A percentile compares a stretch with the other conserved stretches of the same genome.
Evolutionary conservation across 2,888 invertebrate species (phyloP).

Genomic region (Bombyx huttoni): DNA sequence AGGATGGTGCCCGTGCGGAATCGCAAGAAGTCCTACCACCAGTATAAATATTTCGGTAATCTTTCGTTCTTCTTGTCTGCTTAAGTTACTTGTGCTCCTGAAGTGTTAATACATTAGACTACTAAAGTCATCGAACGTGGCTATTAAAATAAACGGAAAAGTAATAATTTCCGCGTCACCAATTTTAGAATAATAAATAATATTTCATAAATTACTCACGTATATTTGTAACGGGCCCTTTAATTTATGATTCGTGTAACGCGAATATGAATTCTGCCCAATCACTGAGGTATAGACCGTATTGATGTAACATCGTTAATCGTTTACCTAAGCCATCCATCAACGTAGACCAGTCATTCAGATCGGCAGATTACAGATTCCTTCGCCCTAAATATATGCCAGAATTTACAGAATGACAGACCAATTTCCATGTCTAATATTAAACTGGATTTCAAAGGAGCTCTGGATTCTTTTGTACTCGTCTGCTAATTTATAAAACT

Average conservation of each 20-base stretch:
- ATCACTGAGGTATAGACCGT: slow-evolving; percentile 41
- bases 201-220: background rate
- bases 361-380: slow-evolving; percentile 15
- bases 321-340: slow-evolving; percentile 31
- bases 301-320: slow-evolving; percentile 32
- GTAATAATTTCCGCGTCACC: background rate
- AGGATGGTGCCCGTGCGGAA: too few relatives aligned
- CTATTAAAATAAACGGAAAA: background rate
- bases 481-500: background rate
- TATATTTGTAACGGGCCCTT: background rate
- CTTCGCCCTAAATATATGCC: slow-evolving; percentile 10
- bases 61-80: too few relatives aligned
- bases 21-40: too few relatives aligned
- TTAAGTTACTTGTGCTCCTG: too few relatives aligned
- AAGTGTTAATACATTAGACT: too few relatives aligned
- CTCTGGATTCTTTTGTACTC: background rate
- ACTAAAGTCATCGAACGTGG: too few relatives aligned
- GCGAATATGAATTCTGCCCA: slow-evolving; percentile 16
- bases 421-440: slow-evolving; percentile 7
- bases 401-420: slow-evolving; percentile 14
- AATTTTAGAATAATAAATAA: background rate
- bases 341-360: slow-evolving; percentile 36
- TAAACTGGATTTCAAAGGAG: background rate
- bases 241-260: slow-evolving; percentile 1
- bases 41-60: too few relatives aligned